Evolutionary conservation across 2,113 vertebrate genomes (phyloP).

Genomic region (Alexandromys fortis): DNA sequence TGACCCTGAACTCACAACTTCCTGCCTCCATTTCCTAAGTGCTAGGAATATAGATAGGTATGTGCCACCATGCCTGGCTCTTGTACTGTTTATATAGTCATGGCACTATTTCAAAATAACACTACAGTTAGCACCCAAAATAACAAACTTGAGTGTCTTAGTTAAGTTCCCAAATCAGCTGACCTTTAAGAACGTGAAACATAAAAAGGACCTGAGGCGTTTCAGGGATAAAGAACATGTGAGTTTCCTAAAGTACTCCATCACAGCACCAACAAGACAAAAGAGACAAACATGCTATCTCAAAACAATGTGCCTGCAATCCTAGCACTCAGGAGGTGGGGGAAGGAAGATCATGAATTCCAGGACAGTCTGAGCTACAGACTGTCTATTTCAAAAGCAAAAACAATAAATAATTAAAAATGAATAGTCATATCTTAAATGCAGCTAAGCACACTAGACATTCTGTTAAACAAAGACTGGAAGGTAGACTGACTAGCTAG

Average conservation of each 20-base stretch:
- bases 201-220: neutral
- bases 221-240: neutral
- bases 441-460: neutral
- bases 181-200: neutral
- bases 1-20: neutral
- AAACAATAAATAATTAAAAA: neutral
- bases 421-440: neutral
- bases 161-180: neutral
- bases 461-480: neutral
- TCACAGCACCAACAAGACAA: neutral
- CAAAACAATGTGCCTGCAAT: neutral
- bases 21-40: neutral
- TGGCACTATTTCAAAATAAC: conserved; percentile 20
- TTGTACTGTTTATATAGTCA: neutral
- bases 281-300: neutral
- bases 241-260: conserved; percentile 6
- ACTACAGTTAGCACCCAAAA: neutral
- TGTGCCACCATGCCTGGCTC: neutral
- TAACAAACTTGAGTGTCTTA: neutral
- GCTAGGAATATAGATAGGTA: too few relatives aligned
- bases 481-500: neutral
- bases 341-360: neutral
- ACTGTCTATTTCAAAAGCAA: neutral
- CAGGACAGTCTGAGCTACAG: neutral
- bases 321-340: neutral